Evolutionary conservation across 1,140 invertebrate genomes (phyloP).

Genomic region (Leucophenga varia): DNA sequence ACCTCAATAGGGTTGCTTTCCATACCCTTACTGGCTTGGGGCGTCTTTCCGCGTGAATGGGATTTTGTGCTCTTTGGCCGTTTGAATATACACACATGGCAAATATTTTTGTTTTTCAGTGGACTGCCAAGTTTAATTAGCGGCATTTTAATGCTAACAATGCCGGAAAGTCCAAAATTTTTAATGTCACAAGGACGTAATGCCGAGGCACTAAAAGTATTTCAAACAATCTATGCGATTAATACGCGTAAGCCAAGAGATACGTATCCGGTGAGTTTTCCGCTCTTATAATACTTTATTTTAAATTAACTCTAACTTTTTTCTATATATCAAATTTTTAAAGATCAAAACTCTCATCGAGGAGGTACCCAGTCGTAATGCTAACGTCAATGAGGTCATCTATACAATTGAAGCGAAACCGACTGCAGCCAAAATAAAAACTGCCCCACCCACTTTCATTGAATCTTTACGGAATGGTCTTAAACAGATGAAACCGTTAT

Average conservation of each 20-base stretch:
- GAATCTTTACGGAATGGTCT: conserved; percentile 36
- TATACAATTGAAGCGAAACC: conserved; percentile 41
- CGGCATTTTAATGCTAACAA: conserved; percentile 62
- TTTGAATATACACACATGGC: conserved; percentile 70
- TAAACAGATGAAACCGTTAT: conserved; percentile 44
- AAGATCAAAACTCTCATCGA: conserved; percentile 39
- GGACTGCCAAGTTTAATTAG: conserved; percentile 68
- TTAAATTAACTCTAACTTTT: not conserved
- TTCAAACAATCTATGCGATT: conserved; percentile 36
- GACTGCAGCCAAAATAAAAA: conserved; percentile 13
- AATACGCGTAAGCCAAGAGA: conserved; percentile 65
- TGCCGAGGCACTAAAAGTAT: conserved; percentile 61
- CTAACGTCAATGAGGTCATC: conserved; percentile 27
- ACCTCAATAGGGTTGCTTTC: conserved; percentile 61
- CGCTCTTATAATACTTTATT: too few relatives aligned
- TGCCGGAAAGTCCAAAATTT: conserved; percentile 82
- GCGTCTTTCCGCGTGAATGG: conserved; percentile 58
- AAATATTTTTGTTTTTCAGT: conserved; percentile 68
- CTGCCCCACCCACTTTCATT: conserved; percentile 18
- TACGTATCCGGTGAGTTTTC: conserved; percentile 66
- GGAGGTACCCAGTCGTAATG: conserved; percentile 36
- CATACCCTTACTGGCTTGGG: conserved; percentile 63
- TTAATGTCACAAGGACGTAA: conserved; percentile 72
- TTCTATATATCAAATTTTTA: not conserved
- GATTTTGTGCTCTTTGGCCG: conserved; percentile 58